Evolutionary conservation across 2,113 vertebrate genomes (phyloP).

Genomic region (Syngnathus floridae): DNA sequence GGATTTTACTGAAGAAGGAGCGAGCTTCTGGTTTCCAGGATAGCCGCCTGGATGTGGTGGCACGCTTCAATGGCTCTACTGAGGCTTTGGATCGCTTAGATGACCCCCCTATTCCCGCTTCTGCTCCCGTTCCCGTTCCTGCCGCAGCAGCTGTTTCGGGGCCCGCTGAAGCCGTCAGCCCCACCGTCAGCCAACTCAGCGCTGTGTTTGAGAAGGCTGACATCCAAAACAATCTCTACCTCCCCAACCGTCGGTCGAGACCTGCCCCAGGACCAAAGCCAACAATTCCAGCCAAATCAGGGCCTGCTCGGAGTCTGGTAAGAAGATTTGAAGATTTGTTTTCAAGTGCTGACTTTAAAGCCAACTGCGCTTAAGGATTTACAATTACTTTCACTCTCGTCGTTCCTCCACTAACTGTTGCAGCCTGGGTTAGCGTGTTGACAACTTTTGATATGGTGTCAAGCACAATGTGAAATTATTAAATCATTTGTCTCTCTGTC

Average conservation of each 20-base stretch:
- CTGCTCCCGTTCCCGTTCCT: conserved; percentile 48
- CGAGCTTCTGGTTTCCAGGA: conserved; percentile 86
- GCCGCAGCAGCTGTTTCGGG: conserved; percentile 40
- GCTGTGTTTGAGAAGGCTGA: conserved; percentile 90
- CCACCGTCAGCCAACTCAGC: conserved; percentile 92
- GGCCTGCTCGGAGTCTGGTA: conserved; percentile 68
- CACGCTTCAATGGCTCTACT: conserved; percentile 92
- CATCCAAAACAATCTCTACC: conserved; percentile 78
- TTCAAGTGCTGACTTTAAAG: neutral
- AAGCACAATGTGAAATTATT: neutral
- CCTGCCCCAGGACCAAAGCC: conserved; percentile 58
- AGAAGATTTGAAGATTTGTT: neutral
- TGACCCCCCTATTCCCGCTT: conserved; percentile 52
- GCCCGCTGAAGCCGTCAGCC: conserved; percentile 82
- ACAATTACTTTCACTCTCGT: neutral
- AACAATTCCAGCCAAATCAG: conserved; percentile 56
- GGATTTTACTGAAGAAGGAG: conserved; percentile 88
- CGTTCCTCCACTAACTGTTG: neutral
- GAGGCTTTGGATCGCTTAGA: conserved; percentile 92
- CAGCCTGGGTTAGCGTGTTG: neutral
- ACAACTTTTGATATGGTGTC: neutral
- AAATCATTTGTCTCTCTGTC: neutral
- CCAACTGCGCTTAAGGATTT: neutral
- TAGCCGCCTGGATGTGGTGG: conserved; percentile 92
- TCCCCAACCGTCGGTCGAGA: conserved; percentile 65